Evolutionary conservation across 2,888 invertebrate species (phyloP), one percentile per base, ranked within the genome.

Genomic region (Selenia dentaria): DNA sequence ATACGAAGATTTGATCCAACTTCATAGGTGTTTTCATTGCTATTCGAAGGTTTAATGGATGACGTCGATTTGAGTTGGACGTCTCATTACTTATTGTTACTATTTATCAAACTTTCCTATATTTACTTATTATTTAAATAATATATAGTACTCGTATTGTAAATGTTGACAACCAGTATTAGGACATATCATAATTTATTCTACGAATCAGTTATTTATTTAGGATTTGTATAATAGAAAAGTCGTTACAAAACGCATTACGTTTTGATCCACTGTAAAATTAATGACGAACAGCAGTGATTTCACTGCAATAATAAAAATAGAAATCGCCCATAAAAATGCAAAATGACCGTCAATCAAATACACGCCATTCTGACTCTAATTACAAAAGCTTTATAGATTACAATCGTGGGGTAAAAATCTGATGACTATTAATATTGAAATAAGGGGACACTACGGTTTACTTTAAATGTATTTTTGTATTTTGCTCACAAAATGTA

Each of bases 391-490:
- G 27, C 13, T 37, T 47, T 65, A 58, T 36, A 46, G 70, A 53
- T 59, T 57, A 66, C 44, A 67, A 59, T 74, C 45, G 58, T 12
- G 22, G 5, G 26, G n/a, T 18, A 25, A 41, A 43, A 40, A 52
- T 57, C 34, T 25, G 26, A 44, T 68, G 75, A 71, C 79, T 76
- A 85, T 82, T 78, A 69, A 78, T 83, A 88, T 86, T 84, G 69
- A 84, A 87, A 85, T 84, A 69, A 86, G 79, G 86, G 86, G 83
- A 81, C 71, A 70, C 59, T 70, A 66, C 74, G 86, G 72, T 86
- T 81, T 80, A 87, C 70, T 89, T 88, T 87, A 88, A 88, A 84
- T 86, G 83, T 79, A 79, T 83, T 86, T 86, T 79, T 79, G 75
- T 78, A 76, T 79, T 82, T 83, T 76, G 74, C 63, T 67, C 61